Evolutionary conservation across 2,113 vertebrate species (phyloP).

Genomic region (Notechis scutatus): DNA sequence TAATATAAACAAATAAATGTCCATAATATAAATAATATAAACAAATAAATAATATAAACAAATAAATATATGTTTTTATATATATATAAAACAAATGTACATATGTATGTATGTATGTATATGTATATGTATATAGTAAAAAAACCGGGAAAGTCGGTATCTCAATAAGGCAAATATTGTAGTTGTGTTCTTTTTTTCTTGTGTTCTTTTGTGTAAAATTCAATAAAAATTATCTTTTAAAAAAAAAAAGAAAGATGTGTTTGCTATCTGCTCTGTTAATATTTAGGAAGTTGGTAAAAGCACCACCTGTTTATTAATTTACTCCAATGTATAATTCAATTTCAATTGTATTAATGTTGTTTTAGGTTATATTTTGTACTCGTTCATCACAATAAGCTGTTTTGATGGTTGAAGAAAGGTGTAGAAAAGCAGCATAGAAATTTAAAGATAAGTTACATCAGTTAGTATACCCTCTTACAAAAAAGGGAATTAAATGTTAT

Average conservation of each 20-base stretch:
- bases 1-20: too few relatives aligned
- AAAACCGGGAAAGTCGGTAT: too few relatives aligned
- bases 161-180: too few relatives aligned
- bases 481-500: not conserved
- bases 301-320: not conserved
- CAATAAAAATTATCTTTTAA: too few relatives aligned
- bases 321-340: not conserved
- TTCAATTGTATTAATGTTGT: not conserved
- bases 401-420: not conserved
- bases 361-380: not conserved
- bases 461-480: not conserved
- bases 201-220: too few relatives aligned
- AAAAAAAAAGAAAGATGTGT: not conserved
- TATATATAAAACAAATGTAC: too few relatives aligned
- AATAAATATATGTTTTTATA: too few relatives aligned
- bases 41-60: too few relatives aligned
- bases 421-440: not conserved
- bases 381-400: not conserved
- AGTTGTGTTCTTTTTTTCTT: too few relatives aligned
- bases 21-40: too few relatives aligned
- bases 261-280: not conserved
- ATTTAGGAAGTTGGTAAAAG: not conserved
- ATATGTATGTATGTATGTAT: too few relatives aligned
- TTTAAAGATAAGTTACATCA: not conserved
- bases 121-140: too few relatives aligned